These are phyloP conservation scores for Sarcophilus harrisii DNA, from an alignment of 2,797 vertebrate genomes.

Conservation along the genomic window DNA sequence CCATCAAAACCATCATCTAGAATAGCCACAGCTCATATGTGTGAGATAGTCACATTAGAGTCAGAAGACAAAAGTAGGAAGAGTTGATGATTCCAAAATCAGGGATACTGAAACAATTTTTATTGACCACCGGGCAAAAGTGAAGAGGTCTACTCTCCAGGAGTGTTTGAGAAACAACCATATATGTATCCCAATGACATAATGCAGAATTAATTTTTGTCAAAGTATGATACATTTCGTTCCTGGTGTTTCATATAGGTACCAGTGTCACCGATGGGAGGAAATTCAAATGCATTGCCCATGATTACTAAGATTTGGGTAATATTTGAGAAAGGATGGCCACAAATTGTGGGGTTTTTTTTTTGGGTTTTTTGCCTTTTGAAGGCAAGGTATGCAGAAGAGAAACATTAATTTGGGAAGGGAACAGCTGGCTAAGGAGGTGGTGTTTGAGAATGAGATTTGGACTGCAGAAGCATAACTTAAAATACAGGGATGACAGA, in stretches of 20 bases:
- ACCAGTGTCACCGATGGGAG: not conserved
- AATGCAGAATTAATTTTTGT: not conserved
- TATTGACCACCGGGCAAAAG: not conserved
- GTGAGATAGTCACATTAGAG: not conserved
- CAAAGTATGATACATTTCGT: not conserved
- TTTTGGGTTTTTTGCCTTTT: not conserved
- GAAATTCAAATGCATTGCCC: not conserved
- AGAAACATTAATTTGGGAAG: not conserved
- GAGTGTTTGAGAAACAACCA: not conserved
- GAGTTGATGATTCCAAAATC: not conserved
- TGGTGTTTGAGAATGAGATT: not conserved
- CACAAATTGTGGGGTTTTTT: not conserved
- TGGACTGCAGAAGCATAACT: not conserved
- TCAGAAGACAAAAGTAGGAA: not conserved
- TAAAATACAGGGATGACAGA: not conserved
- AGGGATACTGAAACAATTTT: not conserved
- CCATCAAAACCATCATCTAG: not conserved
- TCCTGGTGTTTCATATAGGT: not conserved
- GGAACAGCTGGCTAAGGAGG: not conserved
- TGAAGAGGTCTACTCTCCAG: not conserved
- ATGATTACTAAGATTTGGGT: not conserved
- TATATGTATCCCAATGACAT: not conserved
- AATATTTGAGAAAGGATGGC: not conserved
- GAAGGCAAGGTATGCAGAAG: not conserved
- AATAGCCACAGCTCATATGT: not conserved